Evolutionary conservation across 2,888 invertebrate species (phyloP), one percentile per base, ranked within the genome.

Genomic region (Sinelater perroti): DNA sequence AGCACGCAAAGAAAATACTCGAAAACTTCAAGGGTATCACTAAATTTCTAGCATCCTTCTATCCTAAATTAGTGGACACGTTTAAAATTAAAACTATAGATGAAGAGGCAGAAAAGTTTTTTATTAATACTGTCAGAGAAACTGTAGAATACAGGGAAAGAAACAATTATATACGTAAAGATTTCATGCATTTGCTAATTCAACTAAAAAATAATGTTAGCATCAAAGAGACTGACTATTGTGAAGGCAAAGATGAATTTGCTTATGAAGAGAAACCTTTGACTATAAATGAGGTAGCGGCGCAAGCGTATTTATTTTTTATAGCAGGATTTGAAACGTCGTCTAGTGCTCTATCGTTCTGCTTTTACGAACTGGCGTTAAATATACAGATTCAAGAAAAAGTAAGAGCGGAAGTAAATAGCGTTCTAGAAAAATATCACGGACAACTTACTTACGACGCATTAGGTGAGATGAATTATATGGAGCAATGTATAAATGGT

Each of bases 111-210:
- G 63, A 61, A 0, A 56, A 79, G 1, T 84, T 83, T 61, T 83
- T 83, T 35, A 67, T 74, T 20, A 70, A 72, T 0, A 69, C 78
- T 0, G 79, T 82, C 0, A 75, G 70, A 1, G 72, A 79, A 0
- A 80, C 79, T 0, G 74, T 83, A 0, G 71, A 78, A 0, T 76
- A 79, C 51, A 70, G 83, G 4, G 79, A 79, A 57, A 71, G 72
- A 10, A 78, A 80, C 61, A 75, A 80, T 1, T 60, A 83, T 0
- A 68, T 65, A 0, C 70, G 82, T 8, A 81, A 83, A 47, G 85
- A 84, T 70, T 83, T 85, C 60, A 70, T 86, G 57, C 81, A 85
- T 54, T 66, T 83, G 1, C 71, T 84, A 40, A 71, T 82, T 13
- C 77, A 83, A 24, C 62, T 84, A 17, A 81, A 61, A 20, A 58